Conservation (phyloP, 2,797 vertebrate species). For the Urocyon cinereoargenteus region DNA sequence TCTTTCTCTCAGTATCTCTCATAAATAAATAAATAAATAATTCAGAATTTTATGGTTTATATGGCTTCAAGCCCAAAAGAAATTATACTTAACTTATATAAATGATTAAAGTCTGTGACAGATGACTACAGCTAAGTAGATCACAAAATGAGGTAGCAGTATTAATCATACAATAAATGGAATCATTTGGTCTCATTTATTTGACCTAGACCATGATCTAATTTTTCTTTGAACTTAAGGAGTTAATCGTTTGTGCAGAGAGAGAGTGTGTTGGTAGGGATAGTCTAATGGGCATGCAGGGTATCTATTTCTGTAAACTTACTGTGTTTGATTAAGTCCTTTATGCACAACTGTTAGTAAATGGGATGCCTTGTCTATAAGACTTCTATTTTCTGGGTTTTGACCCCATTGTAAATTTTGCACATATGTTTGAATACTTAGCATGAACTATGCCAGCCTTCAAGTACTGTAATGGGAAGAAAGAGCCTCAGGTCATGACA, state of each 20-base stretch:
- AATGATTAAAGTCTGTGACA: neutral
- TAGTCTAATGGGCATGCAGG: neutral
- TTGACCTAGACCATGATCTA: neutral
- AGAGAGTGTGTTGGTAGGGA: neutral
- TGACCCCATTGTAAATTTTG: neutral
- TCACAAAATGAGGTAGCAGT: neutral
- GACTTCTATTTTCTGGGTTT: neutral
- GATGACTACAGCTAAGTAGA: neutral
- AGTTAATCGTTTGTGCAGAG: neutral
- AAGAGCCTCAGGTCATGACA: neutral
- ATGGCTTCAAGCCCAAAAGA: neutral
- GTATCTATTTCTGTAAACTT: neutral
- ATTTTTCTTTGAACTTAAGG: slow-evolving; percentile 33
- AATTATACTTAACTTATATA: slow-evolving; percentile 22
- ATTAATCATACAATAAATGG: neutral
- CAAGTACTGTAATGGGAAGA: neutral
- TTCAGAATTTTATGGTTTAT: neutral
- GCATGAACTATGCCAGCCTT: neutral
- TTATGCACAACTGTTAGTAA: neutral
- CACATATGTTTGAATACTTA: neutral
- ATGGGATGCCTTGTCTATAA: neutral
- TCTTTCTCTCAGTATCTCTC: no score
- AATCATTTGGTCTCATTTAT: neutral
- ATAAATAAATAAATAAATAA: no score
- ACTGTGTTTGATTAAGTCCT: neutral